Percentiles rank a stretch among this genome's conserved stretches.
Conservation (phyloP, 2,888 invertebrate species). For the Diaperis boleti region DNA sequence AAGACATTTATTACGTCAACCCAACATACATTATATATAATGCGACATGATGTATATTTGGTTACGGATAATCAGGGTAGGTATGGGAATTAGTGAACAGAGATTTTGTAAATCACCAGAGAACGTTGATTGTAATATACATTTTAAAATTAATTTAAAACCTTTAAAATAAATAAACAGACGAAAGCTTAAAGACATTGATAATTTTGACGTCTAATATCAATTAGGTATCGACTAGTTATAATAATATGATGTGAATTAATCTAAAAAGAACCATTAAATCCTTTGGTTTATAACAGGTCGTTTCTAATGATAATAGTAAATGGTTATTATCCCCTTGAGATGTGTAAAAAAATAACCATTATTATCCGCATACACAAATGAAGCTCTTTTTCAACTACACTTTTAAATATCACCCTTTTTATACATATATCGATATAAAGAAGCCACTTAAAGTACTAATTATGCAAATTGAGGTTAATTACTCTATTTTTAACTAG, state of each 20-base stretch:
- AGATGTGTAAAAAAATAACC: slow-evolving; percentile 38
- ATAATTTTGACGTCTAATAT: no score
- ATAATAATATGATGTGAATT: slow-evolving; percentile 24
- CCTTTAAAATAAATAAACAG: no score
- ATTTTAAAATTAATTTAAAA: no score
- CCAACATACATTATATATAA: no score
- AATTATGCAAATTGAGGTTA: slow-evolving; percentile 1
- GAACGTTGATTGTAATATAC: no score
- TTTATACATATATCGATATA: slow-evolving; percentile 8
- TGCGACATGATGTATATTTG: no score
- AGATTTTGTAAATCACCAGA: no score
- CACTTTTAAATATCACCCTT: slow-evolving; percentile 11
- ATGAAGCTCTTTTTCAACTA: slow-evolving; percentile 4
- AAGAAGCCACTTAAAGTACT: slow-evolving; percentile 1
- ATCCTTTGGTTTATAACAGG: slow-evolving; percentile 7
- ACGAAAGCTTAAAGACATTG: no score
- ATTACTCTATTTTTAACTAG: slow-evolving; percentile 4
- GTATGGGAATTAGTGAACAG: no score
- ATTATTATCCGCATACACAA: slow-evolving; percentile 25
- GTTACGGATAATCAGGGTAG: no score
- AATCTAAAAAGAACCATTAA: slow-evolving; percentile 44
- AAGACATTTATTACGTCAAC: no score
- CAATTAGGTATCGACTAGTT: no score
- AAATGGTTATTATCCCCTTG: slow-evolving; percentile 42
- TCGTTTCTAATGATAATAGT: slow-evolving; percentile 32